Base-by-base conservation (phyloP, 2,797 vertebrate genomes). In the Astyanax mexicanus region DNA sequence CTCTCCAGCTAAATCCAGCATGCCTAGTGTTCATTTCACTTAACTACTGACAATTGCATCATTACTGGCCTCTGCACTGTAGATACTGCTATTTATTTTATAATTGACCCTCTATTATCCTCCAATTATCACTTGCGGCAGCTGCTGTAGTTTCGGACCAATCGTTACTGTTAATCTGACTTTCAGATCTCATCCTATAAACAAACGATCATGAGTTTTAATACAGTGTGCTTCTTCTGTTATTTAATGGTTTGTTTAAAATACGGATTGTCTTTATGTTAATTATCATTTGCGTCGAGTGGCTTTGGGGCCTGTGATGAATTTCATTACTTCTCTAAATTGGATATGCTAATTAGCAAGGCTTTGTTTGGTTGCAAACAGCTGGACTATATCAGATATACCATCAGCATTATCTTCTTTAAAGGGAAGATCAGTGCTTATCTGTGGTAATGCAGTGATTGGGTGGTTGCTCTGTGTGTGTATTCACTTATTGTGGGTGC, bases 241-340 rank as follows among this genome's bases (percentile, higher is more conserved):
- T 75, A 66, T 77, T 75, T 62, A 70, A 37, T 80, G 60, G 38
- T 78, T 52, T 75, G 77, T 55, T 67, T 25, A 74, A 74, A 80
- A 69, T 54, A 73, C 51, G 40, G 27, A 71, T 72, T 27, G 13
- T 77, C 69, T 78, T 75, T 71, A 66, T 62, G 55, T 78, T 80
- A 69, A 76, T 81, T 79, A 79, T 61, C 69, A 42, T 79, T 80
- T 73, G 72, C 77, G 74, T 80, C 74, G 62, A 65, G 52, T 76
- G 32, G 61, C 61, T 74, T 62, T 47, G 54, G 60, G 76, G 38
- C 44, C 44, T 70, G 23, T 65, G 49, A 80, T 68, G 69, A 66
- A 75, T 71, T 77, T 64, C 77, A 78, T 67, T 67, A 60, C 61
- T 40, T 78, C 67, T 66, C 38, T 51, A 71, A 78, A 80, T 75